phyloP scores from a whole-genome alignment of 2,888 invertebrate species.

The Aspidiotus destructor region DNA sequence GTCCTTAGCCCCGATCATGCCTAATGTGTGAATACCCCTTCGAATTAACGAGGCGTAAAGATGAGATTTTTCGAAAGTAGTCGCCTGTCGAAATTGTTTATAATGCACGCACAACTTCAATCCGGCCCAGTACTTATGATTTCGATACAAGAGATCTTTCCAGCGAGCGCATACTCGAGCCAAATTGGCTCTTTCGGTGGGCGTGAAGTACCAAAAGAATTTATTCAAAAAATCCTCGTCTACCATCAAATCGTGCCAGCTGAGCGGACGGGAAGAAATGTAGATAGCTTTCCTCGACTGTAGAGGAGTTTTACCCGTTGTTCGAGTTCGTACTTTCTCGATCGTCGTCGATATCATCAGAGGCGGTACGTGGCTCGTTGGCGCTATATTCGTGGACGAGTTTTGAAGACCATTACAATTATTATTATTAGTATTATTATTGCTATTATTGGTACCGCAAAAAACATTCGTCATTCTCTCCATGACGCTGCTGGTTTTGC shows the following conservation, averaged over 20 bases:
- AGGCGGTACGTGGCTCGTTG: neutral
- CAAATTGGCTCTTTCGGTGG: conserved; percentile 65
- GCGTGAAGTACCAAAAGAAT: conserved; percentile 73
- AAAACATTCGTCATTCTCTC: conserved; percentile 79
- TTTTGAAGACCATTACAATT: conserved; percentile 2
- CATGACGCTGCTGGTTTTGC: conserved; percentile 59
- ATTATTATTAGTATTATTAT: conserved; percentile 37
- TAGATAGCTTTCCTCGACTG: conserved; percentile 32
- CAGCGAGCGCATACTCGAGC: conserved; percentile 77
- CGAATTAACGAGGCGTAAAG: conserved; percentile 72
- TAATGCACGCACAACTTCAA: conserved; percentile 77
- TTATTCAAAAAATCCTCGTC: conserved; percentile 75
- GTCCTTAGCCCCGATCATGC: conserved; percentile 75
- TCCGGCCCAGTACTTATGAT: conserved; percentile 79
- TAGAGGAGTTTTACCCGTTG: conserved; percentile 22
- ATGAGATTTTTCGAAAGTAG: conserved; percentile 43
- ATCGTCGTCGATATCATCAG: neutral
- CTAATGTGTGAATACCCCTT: conserved; percentile 75
- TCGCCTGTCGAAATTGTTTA: conserved; percentile 59
- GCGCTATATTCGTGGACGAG: neutral
- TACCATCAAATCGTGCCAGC: conserved; percentile 52
- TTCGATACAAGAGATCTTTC: conserved; percentile 79
- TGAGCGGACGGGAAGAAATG: conserved; percentile 32
- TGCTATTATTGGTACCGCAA: conserved; percentile 56
- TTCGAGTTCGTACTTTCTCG: neutral